Conservation (phyloP, 2,797 vertebrate species). For the Platyrinchus mystaceus region DNA sequence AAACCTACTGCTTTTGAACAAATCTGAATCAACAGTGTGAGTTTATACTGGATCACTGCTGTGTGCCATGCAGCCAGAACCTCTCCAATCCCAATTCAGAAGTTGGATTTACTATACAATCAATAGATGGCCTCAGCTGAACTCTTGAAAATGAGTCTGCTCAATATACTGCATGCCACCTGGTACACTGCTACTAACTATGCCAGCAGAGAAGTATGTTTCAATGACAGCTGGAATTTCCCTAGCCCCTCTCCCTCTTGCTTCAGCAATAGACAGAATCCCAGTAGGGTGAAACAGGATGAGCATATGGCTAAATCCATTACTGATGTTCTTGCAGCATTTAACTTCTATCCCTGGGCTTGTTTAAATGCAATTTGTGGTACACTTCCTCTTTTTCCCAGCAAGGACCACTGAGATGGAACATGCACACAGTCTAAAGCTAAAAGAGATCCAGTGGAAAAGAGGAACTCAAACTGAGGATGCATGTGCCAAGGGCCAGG, state of each 20-base stretch:
- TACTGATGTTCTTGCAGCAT: not conserved
- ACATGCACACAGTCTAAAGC: not conserved
- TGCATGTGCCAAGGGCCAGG: not conserved
- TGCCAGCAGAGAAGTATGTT: not conserved
- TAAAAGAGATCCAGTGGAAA: not conserved
- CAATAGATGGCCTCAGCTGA: slow-evolving; percentile 2
- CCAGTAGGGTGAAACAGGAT: not conserved
- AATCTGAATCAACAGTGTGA: not conserved
- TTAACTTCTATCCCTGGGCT: slow-evolving; percentile 8
- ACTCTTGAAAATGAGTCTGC: not conserved
- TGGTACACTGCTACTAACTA: not conserved
- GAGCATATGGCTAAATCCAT: slow-evolving; percentile 5
- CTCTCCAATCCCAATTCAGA: not conserved
- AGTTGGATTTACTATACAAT: not conserved
- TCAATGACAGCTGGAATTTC: not conserved
- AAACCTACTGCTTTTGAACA: not conserved
- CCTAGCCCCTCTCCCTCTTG: not conserved
- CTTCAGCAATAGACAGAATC: not conserved
- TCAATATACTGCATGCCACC: not conserved
- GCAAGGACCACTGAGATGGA: not conserved
- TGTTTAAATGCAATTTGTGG: slow-evolving; percentile 8
- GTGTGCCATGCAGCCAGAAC: not conserved
- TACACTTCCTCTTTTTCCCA: not conserved
- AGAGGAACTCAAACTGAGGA: not conserved
- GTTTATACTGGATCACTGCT: not conserved